Evolutionary conservation across 2,113 vertebrate genomes (phyloP).

Genomic region (Danio rerio): GRCz12tu NC_133190.1:40072501-40073000

Average conservation of each 20-base stretch:
- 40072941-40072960: conserved; percentile 51
- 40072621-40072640: not conserved
- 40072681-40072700: not conserved
- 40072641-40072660: not conserved
- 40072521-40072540: not conserved
- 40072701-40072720: not conserved
- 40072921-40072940: conserved; percentile 30
- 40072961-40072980: conserved; percentile 49
- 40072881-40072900: not conserved
- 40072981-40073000: conserved; percentile 58
- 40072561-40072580: not conserved
- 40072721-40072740: too few species aligned
- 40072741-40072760: not conserved
- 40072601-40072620: not conserved
- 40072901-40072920: not conserved
- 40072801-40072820: not conserved
- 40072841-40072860: conserved; percentile 27
- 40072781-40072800: not conserved
- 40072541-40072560: not conserved
- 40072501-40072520: not conserved
- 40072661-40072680: not conserved
- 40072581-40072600: not conserved
- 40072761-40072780: not conserved
- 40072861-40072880: conserved; percentile 10
- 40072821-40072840: not conserved